Evolutionary conservation across 2,888 invertebrate genomes (phyloP), one percentile per base, ranked within the genome.

Genomic region (Cantharis rustica): DNA sequence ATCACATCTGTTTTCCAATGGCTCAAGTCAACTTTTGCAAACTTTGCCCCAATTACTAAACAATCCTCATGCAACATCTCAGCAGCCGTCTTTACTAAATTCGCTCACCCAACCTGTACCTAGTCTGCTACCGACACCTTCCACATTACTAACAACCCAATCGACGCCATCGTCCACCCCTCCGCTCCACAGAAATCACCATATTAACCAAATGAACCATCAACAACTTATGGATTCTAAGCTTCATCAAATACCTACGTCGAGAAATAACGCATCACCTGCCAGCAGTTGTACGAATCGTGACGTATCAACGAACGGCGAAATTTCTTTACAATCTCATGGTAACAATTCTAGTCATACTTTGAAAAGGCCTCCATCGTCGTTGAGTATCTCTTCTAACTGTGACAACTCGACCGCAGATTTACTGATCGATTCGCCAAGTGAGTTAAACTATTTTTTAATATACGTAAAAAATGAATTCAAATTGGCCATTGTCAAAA

Each of bases 361-460:
- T 80, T 88, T 88, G n/a, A 90, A 93, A 85, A 93, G 93, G 86
- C 88, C 93, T 86, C 93, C 93, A 0, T 89, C 91, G 69, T 92
- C 92, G 9, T 89, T 93, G 66, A 79, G 79, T 66, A 73, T 79
- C 26, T 93, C 93, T 62, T 90, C 91, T 15, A 89, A 88, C 79
- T 90, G 91, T 79, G 92, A 92, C 66, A 93, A 92, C 80, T 90
- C 90, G 15, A 90, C 90, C 15, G 89, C 89, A 64, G 95, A 95
- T 89, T 89, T 95, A 81, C 91, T 95, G 68, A 93, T 94, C 85
- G 95, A 95, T 89, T 95, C 95, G 73, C 95, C 95, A 88, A 95
- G 96, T 96, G 92, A 93, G 95, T 47, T n/a, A n/a, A 31, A n/a
- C n/a, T 1, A n/a, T n/a, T 47, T 47, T 7, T 7, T n/a, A 7